Evolutionary conservation across 2,113 vertebrate genomes (phyloP), one percentile per base, ranked within the genome.

Genomic region (Marcusenius ussheri): DNA sequence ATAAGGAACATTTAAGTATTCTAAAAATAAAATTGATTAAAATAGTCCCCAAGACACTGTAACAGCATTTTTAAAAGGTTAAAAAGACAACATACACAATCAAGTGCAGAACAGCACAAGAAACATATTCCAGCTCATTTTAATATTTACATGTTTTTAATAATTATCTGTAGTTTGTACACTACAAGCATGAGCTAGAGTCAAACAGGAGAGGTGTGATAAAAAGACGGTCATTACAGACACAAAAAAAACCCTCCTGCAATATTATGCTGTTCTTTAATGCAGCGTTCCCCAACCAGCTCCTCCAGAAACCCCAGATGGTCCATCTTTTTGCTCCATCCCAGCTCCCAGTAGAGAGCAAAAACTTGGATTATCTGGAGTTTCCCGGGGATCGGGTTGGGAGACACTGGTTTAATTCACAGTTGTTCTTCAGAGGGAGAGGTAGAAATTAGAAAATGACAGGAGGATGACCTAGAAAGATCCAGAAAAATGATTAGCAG

Each of bases 151-250:
- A 94, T 93, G 89, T 93, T 92, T 92, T 94, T 92, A 94, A 94
- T 94, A 95, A 95, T 93, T 89, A 95, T 95, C 92, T 94, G 92
- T 92, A 95, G 91, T 95, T 95, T 94, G 86, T 94, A 96, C 93
- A 95, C 42, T 90, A 90, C 77, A 94, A 94, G 93, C 94, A 94
- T 95, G 93, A 93, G 94, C 95, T 95, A 94, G 94, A 93, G 91
- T 31, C n/a, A 62, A 91, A 92, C 62, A 92, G 77, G 89, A 92
- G 86, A 56, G 83, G 85, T 87, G 89, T 92, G 87, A 93, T 91
- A 92, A 95, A 95, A 95, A 94, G 92, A 89, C 92, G 88, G 91
- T 94, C 85, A 89, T 93, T 93, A 95, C 94, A 94, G 94, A 94
- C 94, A 80, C 70, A 53, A 53, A 46, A 66, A 70, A 94, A 88